Evolutionary conservation across 2,797 vertebrate species (phyloP), one percentile per base, ranked within the genome.

Genomic region (Urophycis tenuis): DNA sequence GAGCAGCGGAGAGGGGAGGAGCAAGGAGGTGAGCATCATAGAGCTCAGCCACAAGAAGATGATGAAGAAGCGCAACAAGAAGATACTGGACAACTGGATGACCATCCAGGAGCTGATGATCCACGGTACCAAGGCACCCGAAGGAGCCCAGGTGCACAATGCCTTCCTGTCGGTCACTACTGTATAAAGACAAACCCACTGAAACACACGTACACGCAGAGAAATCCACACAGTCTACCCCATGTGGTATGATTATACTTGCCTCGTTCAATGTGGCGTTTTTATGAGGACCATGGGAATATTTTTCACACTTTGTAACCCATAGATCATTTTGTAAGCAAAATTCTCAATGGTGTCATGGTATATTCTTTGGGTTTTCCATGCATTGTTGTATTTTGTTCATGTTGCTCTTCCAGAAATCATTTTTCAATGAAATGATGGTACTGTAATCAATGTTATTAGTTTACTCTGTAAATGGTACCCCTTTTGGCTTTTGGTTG

Each of bases 211-310:
- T n/a, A 41, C 72, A 29, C 29, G 30, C 67, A 71, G 30, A 88
- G 34, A 74, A 31, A 33, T 60, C 79, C 81, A 79, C 77, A 88
- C 85, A 87, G 88, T 92, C 94, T 96, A 96, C 95, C 97, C 91
- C 88, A 94, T 95, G 94, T 80, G 97, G 96, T 98, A 97, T 90
- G 90, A 93, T 94, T 41, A 93, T 93, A 86, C 93, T 96, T 95
- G 97, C 97, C 97, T 98, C 97, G 96, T 98, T 98, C 94, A 98
- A 99, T 94, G 97, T 94, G 97, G 97, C 97, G 75, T 95, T 98
- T 98, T 96, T 97, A 96, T 95, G 94, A 91, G 87, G 91, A 91
- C 87, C 80, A 87, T 84, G 86, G 80, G 85, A 91, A 87, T 95
- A 96, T 97, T 97, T 96, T 95, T 95, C 95, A 97, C 94, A 94